Percentiles rank a stretch among this genome's conserved stretches.
These are phyloP conservation scores for Cercopithecus mona DNA, from an alignment of 2,113 vertebrate species.

Conservation along the genomic window DNA sequence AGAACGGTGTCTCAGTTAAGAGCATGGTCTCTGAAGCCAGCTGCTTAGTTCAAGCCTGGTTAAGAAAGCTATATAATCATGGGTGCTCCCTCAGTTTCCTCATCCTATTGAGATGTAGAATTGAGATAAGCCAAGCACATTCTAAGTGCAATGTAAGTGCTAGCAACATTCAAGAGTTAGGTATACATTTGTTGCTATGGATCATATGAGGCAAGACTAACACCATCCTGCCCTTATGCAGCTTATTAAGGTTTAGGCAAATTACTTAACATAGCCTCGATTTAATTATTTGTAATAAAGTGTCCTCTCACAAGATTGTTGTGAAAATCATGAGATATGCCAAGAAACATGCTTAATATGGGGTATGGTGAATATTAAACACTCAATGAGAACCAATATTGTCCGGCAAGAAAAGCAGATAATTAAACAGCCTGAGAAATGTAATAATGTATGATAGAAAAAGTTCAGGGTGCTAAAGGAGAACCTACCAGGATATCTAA, in stretches of 20 bases:
- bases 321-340: neutral
- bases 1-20: neutral
- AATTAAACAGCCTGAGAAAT: neutral
- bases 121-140: neutral
- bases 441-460: neutral
- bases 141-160: neutral
- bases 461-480: neutral
- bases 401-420: neutral
- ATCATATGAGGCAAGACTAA: neutral
- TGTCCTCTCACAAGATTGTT: neutral
- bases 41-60: neutral
- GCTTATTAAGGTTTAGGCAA: neutral
- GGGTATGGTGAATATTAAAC: neutral
- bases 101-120: neutral
- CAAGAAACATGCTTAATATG: neutral
- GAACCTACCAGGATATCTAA: neutral
- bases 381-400: neutral
- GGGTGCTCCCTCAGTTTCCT: neutral
- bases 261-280: neutral
- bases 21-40: neutral
- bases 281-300: neutral
- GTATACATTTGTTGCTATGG: neutral
- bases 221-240: neutral
- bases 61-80: neutral
- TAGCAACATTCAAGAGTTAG: neutral